A percentile compares a stretch with the other conserved stretches of the same genome.
phyloP scores from a whole-genome alignment of 1,140 invertebrate genomes.

The Pinna nobilis region DNA sequence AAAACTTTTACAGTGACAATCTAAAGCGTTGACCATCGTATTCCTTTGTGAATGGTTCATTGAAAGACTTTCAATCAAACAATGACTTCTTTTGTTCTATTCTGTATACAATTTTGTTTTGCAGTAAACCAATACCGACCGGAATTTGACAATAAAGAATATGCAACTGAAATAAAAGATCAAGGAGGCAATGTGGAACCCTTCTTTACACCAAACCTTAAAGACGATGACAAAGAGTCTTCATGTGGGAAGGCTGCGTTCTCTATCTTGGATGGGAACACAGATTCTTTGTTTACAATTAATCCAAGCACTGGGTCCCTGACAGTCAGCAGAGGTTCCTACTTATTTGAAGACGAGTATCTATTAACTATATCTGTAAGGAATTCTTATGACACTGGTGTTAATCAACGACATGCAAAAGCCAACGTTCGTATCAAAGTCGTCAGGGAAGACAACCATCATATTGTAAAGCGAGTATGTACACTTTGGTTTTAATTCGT shows the following conservation, averaged over 20 bases:
- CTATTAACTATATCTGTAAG: no score
- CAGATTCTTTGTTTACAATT: constrained; percentile 64
- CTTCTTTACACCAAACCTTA: constrained; percentile 11
- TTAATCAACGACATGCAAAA: no score
- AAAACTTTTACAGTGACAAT: no score
- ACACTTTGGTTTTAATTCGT: no score
- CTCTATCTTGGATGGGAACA: constrained; percentile 65
- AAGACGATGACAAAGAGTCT: constrained; percentile 33
- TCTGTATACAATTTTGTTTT: background rate
- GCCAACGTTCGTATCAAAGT: no score
- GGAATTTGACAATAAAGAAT: constrained; percentile 19
- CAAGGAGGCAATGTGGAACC: background rate
- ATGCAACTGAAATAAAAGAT: background rate
- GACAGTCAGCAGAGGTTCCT: constrained; percentile 12
- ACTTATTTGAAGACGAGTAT: no score
- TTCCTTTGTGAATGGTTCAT: background rate
- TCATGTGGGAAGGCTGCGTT: constrained; percentile 66
- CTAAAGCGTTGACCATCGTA: background rate
- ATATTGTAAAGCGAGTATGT: no score
- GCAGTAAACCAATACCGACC: constrained; percentile 29
- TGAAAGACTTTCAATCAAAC: background rate
- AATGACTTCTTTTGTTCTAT: background rate
- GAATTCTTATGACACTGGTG: no score
- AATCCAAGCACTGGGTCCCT: constrained; percentile 62
- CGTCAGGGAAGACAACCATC: no score